phyloP scores from a whole-genome alignment of 2,888 invertebrate genomes.

The Hypena proboscidalis region DNA sequence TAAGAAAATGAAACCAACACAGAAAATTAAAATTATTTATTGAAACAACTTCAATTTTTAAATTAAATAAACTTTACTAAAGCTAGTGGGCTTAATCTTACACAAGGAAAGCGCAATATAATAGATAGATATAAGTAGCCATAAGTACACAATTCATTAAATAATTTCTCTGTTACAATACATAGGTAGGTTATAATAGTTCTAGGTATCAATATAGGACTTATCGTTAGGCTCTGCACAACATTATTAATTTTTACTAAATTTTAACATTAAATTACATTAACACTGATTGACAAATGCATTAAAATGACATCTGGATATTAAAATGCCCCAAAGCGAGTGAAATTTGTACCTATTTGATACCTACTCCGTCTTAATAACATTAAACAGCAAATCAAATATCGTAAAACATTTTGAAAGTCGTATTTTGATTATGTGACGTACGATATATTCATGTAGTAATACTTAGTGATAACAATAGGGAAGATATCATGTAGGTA shows the following conservation, averaged over 20 bases:
- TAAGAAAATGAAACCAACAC: conserved; percentile 43
- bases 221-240: conserved; percentile 64
- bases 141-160: conserved; percentile 67
- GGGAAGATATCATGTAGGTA: conserved; percentile 64
- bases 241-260: conserved; percentile 59
- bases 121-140: conserved; percentile 71
- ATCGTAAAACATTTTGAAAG: conserved; percentile 40
- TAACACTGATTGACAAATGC: conserved; percentile 69
- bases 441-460: conserved; percentile 46
- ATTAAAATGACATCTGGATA: conserved; percentile 63
- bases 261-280: conserved; percentile 60
- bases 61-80: conserved; percentile 78
- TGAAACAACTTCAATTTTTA: conserved; percentile 81
- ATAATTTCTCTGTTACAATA: conserved; percentile 45
- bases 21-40: conserved; percentile 83
- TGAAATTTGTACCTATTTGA: conserved; percentile 74
- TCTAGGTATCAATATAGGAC: conserved; percentile 78
- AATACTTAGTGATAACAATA: conserved; percentile 55
- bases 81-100: conserved; percentile 76
- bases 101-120: conserved; percentile 73
- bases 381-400: conserved; percentile 59
- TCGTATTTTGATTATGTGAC: conserved; percentile 42
- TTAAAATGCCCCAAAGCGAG: conserved; percentile 64
- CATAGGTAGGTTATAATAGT: conserved; percentile 47
- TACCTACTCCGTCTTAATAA: conserved; percentile 66